A percentile compares a stretch with the other conserved stretches of the same genome.
phyloP scores from a whole-genome alignment of 1,140 invertebrate species.

The Dendrolimus punctatus region DNA sequence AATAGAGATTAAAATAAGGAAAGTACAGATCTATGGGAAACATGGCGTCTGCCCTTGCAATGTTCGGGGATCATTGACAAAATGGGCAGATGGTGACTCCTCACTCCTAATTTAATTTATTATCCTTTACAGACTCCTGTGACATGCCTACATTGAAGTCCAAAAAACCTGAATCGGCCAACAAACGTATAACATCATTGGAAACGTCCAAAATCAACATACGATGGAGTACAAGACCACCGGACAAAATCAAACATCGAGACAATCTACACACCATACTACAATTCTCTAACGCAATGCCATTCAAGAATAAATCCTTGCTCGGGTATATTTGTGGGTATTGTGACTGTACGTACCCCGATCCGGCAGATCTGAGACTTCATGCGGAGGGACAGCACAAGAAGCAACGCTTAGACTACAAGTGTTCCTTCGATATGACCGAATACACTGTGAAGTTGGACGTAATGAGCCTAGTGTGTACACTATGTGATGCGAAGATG shows the following conservation, averaged over 20 bases:
- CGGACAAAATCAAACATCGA: constrained; percentile 38
- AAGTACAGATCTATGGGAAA: no score
- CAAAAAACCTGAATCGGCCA: constrained; percentile 15
- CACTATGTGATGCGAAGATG: constrained; percentile 29
- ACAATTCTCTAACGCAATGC: constrained; percentile 40
- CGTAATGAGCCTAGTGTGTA: constrained; percentile 31
- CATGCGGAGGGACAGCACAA: constrained; percentile 38
- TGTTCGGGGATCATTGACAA: no score
- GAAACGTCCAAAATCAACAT: constrained; percentile 20
- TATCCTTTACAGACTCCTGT: constrained; percentile 23
- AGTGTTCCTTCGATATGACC: constrained; percentile 33
- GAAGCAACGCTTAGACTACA: constrained; percentile 34
- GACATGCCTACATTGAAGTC: constrained; percentile 21
- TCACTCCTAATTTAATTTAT: neutral
- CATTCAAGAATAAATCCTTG: constrained; percentile 43
- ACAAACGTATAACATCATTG: constrained; percentile 7
- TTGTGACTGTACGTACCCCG: constrained; percentile 35
- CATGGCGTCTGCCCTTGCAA: no score
- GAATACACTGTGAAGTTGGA: constrained; percentile 51
- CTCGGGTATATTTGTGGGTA: constrained; percentile 47
- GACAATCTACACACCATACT: constrained; percentile 42
- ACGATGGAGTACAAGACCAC: constrained; percentile 17
- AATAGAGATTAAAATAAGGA: no score
- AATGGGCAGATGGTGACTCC: no score
- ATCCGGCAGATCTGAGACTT: constrained; percentile 34